These are phyloP conservation scores for Cheilosia vernalis DNA, from an alignment of 2,888 invertebrate species.

Conservation along the genomic window DNA sequence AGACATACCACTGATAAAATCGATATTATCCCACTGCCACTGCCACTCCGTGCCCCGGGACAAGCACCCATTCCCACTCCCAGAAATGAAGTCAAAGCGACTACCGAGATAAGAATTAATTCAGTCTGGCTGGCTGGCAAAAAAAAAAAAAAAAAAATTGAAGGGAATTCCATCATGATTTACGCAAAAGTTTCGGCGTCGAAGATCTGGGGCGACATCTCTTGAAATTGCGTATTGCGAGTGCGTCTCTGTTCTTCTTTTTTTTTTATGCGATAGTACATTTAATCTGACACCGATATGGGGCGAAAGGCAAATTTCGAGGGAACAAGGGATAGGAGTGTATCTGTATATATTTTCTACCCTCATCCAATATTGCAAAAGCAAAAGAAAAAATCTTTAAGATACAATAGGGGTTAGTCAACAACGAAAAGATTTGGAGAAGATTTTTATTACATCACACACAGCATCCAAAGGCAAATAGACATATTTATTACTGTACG, in stretches of 20 bases:
- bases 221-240: slow-evolving; percentile 66
- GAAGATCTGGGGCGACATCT: slow-evolving; percentile 73
- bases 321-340: slow-evolving; percentile 19
- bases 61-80: slow-evolving; percentile 32
- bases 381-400: slow-evolving; percentile 51
- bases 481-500: slow-evolving; percentile 71
- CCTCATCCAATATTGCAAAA: slow-evolving; percentile 54
- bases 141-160: slow-evolving; percentile 13
- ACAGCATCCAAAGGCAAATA: slow-evolving; percentile 69
- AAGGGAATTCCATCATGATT: slow-evolving; percentile 72
- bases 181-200: slow-evolving; percentile 73
- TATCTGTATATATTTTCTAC: slow-evolving; percentile 29
- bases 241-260: slow-evolving; percentile 54
- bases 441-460: slow-evolving; percentile 74
- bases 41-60: not conserved
- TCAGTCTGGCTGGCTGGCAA: slow-evolving; percentile 56
- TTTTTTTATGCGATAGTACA: slow-evolving; percentile 71
- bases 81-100: slow-evolving; percentile 54
- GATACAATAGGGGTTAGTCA: slow-evolving; percentile 71
- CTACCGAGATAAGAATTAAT: slow-evolving; percentile 70
- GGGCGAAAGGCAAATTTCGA: slow-evolving; percentile 71
- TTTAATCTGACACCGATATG: slow-evolving; percentile 74
- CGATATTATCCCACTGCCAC: slow-evolving; percentile 48
- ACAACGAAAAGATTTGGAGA: slow-evolving; percentile 69
- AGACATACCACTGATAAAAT: slow-evolving; percentile 69